Conservation (phyloP, 2,888 invertebrate genomes). For the Leptopilina syphax region DNA sequence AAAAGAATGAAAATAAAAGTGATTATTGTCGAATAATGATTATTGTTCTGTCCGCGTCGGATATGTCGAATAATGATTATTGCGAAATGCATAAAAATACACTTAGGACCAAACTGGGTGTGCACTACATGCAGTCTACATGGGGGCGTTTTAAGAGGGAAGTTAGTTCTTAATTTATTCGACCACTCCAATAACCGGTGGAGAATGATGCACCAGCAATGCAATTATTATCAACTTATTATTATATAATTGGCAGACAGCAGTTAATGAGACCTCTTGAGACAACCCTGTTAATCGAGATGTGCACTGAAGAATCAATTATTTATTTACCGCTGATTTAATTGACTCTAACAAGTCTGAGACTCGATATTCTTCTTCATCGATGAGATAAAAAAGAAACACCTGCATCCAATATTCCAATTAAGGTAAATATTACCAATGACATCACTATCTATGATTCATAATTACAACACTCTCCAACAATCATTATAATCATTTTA, state of each 20-base stretch:
- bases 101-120: slow-evolving; percentile 50
- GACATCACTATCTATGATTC: too few species aligned
- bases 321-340: slow-evolving; percentile 71
- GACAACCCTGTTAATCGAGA: slow-evolving; percentile 68
- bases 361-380: slow-evolving; percentile 38
- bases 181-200: slow-evolving; percentile 66
- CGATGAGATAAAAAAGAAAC: slow-evolving; percentile 4
- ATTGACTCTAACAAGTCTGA: slow-evolving; percentile 64
- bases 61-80: slow-evolving; percentile 42
- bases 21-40: too few species aligned
- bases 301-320: slow-evolving; percentile 67
- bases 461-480: too few species aligned
- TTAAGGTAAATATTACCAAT: slow-evolving; percentile 1
- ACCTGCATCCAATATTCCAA: neutral
- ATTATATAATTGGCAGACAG: slow-evolving; percentile 74
- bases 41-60: too few species aligned
- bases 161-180: slow-evolving; percentile 71
- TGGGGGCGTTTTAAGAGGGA: slow-evolving; percentile 68
- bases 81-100: slow-evolving; percentile 56
- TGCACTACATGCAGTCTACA: slow-evolving; percentile 45
- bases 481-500: too few species aligned
- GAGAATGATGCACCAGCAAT: slow-evolving; percentile 70
- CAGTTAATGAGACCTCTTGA: slow-evolving; percentile 75
- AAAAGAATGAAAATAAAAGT: too few species aligned
- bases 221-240: slow-evolving; percentile 76